Evolutionary conservation across 2,888 invertebrate genomes (phyloP), one percentile per base, ranked within the genome.

Genomic region (Plusia festucae): DNA sequence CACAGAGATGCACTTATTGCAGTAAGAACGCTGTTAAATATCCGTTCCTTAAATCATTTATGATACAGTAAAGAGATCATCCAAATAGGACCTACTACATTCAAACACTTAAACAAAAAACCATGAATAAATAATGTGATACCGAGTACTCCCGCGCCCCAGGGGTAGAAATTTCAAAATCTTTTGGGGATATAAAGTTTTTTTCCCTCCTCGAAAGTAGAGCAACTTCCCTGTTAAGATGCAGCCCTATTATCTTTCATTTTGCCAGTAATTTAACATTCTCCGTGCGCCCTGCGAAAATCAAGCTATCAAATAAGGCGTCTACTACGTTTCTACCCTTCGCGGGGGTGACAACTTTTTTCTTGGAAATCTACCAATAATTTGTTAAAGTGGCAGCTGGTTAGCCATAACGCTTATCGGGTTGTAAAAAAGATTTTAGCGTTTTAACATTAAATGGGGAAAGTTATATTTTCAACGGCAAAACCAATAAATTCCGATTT

Each of bases 181-280:
- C 93, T 92, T 93, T 89, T 85, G 91, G 91, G 91, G 89, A 87
- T 88, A 83, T 85, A 83, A 93, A 91, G 85, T 92, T 93, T 92
- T 93, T 92, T 91, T 90, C 89, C 90, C 86, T 74, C 54, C 2
- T 60, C 61, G 40, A 90, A 90, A 90, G 83, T 87, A 80, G 84
- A 83, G 76, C 85, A 90, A 89, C 86, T 92, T 88, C 84, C 86
- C 88, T 84, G 88, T 88, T 90, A 89, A 90, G 90, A 90, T 88
- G 89, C 89, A 85, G 88, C 85, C 88, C 94, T 92, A 94, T 94
- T 95, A 94, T 94, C 94, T 94, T 94, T 94, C 93, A 94, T 95
- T 94, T 94, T 93, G 86, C 88, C 86, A 87, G 93, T 93, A 94
- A 94, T 94, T 94, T 94, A 93, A 93, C 94, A 94, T 93, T 94